Percentiles rank a stretch among this genome's conserved stretches.
phyloP scores from a whole-genome alignment of 2,797 vertebrate genomes.

The Lutjanus argentimaculatus region DNA sequence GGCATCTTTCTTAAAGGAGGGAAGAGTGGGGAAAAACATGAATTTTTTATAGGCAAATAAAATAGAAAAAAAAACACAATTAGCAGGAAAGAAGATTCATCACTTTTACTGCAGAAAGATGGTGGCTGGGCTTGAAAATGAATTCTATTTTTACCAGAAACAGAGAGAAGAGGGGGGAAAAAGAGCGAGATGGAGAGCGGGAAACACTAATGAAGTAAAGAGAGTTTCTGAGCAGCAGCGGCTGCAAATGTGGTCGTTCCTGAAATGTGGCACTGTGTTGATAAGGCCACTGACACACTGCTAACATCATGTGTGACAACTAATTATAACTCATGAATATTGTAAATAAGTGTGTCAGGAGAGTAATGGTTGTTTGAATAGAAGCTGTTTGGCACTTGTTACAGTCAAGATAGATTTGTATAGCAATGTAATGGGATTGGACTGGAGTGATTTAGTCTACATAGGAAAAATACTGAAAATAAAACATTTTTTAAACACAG shows the following conservation, averaged over 20 bases:
- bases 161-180: background rate
- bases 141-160: conserved; percentile 66
- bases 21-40: conserved; percentile 22
- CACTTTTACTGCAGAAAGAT: conserved; percentile 60
- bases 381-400: conserved; percentile 62
- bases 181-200: conserved; percentile 20
- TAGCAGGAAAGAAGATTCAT: conserved; percentile 63
- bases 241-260: conserved; percentile 44
- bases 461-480: background rate
- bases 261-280: conserved; percentile 68
- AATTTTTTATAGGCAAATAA: conserved; percentile 75
- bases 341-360: conserved; percentile 66
- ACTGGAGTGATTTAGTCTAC: background rate
- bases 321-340: conserved; percentile 80
- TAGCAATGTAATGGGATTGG: background rate
- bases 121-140: conserved; percentile 47
- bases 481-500: background rate
- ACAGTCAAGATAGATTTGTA: conserved; percentile 46
- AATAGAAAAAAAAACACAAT: conserved; percentile 70
- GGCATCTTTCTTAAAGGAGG: conserved; percentile 44
- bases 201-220: conserved; percentile 69
- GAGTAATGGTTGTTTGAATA: conserved; percentile 67
- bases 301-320: conserved; percentile 78
- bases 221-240: conserved; percentile 30
- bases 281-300: conserved; percentile 73